A percentile compares a stretch with the other conserved stretches of the same genome.
Evolutionary conservation across 1,140 invertebrate genomes (phyloP).

Genomic region (Nylanderia fulva): DNA sequence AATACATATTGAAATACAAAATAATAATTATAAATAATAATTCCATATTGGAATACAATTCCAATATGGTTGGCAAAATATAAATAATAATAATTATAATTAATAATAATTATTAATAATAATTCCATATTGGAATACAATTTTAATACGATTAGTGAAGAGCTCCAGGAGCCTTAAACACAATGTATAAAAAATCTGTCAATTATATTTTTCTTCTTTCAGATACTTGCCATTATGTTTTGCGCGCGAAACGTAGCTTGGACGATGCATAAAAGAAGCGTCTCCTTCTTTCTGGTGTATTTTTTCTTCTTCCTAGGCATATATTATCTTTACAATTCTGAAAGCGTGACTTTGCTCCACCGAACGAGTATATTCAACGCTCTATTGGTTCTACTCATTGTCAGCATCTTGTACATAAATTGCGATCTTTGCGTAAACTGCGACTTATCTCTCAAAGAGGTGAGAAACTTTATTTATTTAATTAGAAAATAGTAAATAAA

Average conservation of each 20-base stretch:
- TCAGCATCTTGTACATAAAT: slow-evolving; percentile 49
- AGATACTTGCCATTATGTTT: slow-evolving; percentile 73
- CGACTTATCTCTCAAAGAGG: not conserved
- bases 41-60: too few relatives aligned
- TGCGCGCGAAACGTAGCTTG: slow-evolving; percentile 40
- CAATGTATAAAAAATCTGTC: slow-evolving; percentile 11
- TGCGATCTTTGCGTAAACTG: slow-evolving; percentile 16
- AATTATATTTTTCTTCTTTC: slow-evolving; percentile 37
- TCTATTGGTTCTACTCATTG: slow-evolving; percentile 43
- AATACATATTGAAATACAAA: too few relatives aligned
- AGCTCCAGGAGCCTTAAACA: too few relatives aligned
- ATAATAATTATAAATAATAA: too few relatives aligned
- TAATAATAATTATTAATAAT: too few relatives aligned
- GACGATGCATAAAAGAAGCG: slow-evolving; percentile 46
- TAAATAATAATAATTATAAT: too few relatives aligned
- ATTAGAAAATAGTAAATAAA: slow-evolving; percentile 18
- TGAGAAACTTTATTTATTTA: slow-evolving; percentile 28
- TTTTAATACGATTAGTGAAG: too few relatives aligned
- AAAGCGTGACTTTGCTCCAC: slow-evolving; percentile 48
- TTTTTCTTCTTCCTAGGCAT: slow-evolving; percentile 65
- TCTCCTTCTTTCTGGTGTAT: slow-evolving; percentile 61
- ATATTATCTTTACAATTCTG: slow-evolving; percentile 70
- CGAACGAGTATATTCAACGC: slow-evolving; percentile 20
- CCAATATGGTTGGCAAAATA: too few relatives aligned
- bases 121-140: too few relatives aligned